Percentiles rank a stretch among this genome's conserved stretches.
Conservation (phyloP, 53 echinoderm and acorn worm species). For the Hippasteria phrygiana region DNA sequence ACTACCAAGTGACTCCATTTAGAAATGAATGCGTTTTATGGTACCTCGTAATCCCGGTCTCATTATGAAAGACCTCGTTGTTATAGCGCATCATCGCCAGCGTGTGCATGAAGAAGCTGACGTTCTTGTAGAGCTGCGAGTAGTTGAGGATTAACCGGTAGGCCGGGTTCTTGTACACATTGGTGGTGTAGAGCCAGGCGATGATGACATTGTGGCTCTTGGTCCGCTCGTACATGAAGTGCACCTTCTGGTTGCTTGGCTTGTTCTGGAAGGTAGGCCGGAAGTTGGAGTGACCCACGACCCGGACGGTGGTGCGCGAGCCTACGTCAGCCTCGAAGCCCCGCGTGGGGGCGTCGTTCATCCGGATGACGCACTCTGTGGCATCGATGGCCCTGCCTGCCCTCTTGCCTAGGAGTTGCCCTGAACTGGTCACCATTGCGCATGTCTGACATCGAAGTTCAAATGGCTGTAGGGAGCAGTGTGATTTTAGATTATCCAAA, state of each 20-base stretch:
- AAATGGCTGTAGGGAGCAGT: slow-evolving; percentile 71
- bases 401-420: slow-evolving; percentile 83
- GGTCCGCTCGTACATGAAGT: slow-evolving; percentile 74
- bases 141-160: slow-evolving; percentile 83
- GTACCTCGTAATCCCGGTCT: slow-evolving; percentile 93
- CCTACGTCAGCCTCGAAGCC: slow-evolving; percentile 83
- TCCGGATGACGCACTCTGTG: slow-evolving; percentile 86
- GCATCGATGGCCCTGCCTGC: slow-evolving; percentile 82
- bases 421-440: slow-evolving; percentile 89
- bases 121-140: slow-evolving; percentile 87
- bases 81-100: slow-evolving; percentile 90
- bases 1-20: no score
- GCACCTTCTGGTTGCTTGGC: slow-evolving; percentile 69
- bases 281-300: slow-evolving; percentile 90
- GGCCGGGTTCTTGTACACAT: slow-evolving; percentile 90
- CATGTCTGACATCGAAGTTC: slow-evolving; percentile 76
- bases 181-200: slow-evolving; percentile 87
- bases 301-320: slow-evolving; percentile 82
- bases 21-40: no score
- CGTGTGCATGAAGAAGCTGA: slow-evolving; percentile 88
- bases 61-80: slow-evolving; percentile 84
- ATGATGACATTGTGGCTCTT: slow-evolving; percentile 77
- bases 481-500: no score
- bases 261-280: slow-evolving; percentile 83
- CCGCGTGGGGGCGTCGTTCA: slow-evolving; percentile 91